Conservation (phyloP, 2,113 vertebrate genomes). For the Athene noctua region DNA sequence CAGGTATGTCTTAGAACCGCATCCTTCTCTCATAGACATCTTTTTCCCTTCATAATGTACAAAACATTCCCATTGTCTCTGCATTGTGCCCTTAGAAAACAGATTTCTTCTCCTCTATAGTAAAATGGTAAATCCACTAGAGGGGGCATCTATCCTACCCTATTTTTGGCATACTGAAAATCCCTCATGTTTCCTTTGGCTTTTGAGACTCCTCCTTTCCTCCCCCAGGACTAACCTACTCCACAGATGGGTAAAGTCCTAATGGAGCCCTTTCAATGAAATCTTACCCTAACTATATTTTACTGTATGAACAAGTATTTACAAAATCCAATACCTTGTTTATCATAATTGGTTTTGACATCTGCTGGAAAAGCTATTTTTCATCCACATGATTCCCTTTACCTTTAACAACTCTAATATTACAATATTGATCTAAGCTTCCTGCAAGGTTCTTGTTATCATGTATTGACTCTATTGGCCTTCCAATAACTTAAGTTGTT, state of each 20-base stretch:
- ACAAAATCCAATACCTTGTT: not conserved
- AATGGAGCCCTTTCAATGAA: not conserved
- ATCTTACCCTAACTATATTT: not conserved
- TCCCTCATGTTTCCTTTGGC: not conserved
- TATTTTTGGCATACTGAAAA: not conserved
- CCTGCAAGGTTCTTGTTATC: not conserved
- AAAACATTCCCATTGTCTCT: not conserved
- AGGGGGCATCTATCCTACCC: not conserved
- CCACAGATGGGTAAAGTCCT: not conserved
- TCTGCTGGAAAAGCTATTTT: not conserved
- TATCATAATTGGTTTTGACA: not conserved
- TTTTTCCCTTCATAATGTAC: not conserved
- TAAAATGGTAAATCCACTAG: slow-evolving; percentile 2
- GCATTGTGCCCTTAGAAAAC: not conserved
- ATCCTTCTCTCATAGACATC: not conserved
- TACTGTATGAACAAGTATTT: not conserved
- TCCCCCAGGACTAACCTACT: fast-evolving
- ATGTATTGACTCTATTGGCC: not conserved
- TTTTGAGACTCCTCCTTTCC: not conserved
- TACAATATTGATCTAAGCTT: not conserved
- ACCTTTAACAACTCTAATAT: not conserved
- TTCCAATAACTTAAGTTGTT: not conserved
- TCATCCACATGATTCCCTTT: not conserved
- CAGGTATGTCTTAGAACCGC: not conserved
- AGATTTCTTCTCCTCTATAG: not conserved